Conservation (phyloP, 92 coral and sea anemone genomes). For the Montipora capitata region DNA sequence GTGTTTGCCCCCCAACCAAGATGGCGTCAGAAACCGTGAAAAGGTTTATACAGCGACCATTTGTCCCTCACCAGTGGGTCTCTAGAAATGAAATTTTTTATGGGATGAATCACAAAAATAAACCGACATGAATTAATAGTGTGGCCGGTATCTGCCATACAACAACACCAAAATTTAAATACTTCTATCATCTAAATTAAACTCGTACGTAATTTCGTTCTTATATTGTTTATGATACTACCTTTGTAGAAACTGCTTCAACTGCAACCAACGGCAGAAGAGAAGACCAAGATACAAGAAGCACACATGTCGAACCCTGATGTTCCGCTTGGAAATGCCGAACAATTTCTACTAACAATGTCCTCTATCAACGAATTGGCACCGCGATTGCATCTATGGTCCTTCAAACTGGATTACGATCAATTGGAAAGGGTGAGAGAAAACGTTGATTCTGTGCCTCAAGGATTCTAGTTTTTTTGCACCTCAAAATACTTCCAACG, state of each 20-base stretch:
- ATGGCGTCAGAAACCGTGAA: too few species aligned
- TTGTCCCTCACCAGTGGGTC: too few species aligned
- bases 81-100: too few species aligned
- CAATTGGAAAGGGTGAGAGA: slow-evolving; percentile 91
- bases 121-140: too few species aligned
- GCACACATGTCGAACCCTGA: slow-evolving; percentile 96
- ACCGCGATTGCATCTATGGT: slow-evolving; percentile 95
- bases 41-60: too few species aligned
- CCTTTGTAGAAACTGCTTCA: slow-evolving; percentile 86
- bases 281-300: slow-evolving; percentile 94
- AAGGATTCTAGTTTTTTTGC: too few species aligned
- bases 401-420: slow-evolving; percentile 98
- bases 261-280: slow-evolving; percentile 95
- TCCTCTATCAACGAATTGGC: slow-evolving; percentile 93
- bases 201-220: not conserved
- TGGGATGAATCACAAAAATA: too few species aligned
- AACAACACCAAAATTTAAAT: too few species aligned
- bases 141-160: too few species aligned
- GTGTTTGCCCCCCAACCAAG: too few species aligned
- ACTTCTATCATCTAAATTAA: too few species aligned
- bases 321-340: slow-evolving; percentile 96
- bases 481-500: too few species aligned
- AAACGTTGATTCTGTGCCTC: not conserved
- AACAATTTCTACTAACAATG: slow-evolving; percentile 94
- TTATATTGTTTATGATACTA: not conserved